These are phyloP conservation scores for Polyodon spathula DNA, from an alignment of 2,113 vertebrate genomes.

Conservation along the genomic window DNA sequence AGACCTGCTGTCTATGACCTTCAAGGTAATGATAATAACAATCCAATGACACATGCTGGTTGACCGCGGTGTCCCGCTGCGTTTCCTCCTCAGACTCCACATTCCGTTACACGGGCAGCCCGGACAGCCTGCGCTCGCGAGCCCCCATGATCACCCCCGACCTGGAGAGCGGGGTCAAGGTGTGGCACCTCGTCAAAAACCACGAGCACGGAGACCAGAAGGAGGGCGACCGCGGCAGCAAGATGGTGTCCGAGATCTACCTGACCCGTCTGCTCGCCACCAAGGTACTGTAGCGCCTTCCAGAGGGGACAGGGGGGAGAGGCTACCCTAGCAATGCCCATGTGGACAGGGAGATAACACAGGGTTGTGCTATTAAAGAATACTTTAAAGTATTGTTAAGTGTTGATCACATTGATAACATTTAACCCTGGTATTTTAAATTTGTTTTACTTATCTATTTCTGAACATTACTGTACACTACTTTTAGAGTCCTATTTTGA, in stretches of 20 bases:
- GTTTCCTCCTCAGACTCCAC: constrained; percentile 69
- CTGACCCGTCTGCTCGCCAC: constrained; percentile 89
- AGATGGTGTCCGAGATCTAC: constrained; percentile 99
- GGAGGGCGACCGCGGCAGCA: constrained; percentile 91
- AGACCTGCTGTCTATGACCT: too few relatives aligned
- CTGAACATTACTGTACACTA: too few relatives aligned
- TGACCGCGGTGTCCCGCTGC: constrained; percentile 3
- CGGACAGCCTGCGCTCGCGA: constrained; percentile 90
- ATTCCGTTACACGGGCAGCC: constrained; percentile 92
- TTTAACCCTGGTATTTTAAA: too few relatives aligned
- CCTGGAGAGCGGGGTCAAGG: constrained; percentile 90
- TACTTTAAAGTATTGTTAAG: too few relatives aligned
- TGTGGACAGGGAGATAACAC: too few relatives aligned
- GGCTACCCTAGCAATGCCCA: too few relatives aligned
- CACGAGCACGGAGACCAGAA: constrained; percentile 97
- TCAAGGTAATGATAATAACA: too few relatives aligned
- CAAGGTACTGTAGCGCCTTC: constrained; percentile 61
- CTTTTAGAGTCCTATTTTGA: too few relatives aligned
- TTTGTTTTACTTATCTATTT: too few relatives aligned
- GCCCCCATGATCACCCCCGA: constrained; percentile 97
- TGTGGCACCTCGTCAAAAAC: constrained; percentile 97
- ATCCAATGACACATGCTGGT: not conserved
- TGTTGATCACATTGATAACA: too few relatives aligned
- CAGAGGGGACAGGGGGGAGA: too few relatives aligned
- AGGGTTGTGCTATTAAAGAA: too few relatives aligned